Evolutionary conservation across 23 tunicate genomes (phyloP).

Genomic region (Halocynthia aurantium): DNA sequence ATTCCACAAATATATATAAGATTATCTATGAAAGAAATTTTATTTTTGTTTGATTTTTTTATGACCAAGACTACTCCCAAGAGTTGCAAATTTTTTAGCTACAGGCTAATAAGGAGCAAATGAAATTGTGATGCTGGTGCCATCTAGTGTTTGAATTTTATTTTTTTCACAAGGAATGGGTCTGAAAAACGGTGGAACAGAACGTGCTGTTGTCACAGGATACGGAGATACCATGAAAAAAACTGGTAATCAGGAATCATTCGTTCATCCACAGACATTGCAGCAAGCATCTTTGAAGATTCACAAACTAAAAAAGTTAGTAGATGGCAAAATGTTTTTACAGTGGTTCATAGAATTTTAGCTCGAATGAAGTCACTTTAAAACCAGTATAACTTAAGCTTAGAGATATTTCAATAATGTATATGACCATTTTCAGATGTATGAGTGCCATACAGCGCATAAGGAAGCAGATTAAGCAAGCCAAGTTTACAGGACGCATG

Average conservation of each 20-base stretch:
- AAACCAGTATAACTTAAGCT: too few species aligned
- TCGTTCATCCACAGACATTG: not conserved
- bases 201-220: not conserved
- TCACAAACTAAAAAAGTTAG: not conserved
- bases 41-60: too few species aligned
- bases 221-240: constrained; percentile 5
- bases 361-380: too few species aligned
- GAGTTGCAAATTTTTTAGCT: too few species aligned
- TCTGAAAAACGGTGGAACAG: too few species aligned
- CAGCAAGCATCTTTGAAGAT: not conserved
- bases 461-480: not conserved
- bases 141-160: not conserved
- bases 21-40: too few species aligned
- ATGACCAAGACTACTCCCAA: too few species aligned
- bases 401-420: not conserved
- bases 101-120: too few species aligned
- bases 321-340: not conserved
- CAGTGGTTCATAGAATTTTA: not conserved
- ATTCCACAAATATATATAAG: not conserved
- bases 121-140: too few species aligned
- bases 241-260: not conserved
- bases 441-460: not conserved
- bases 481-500: not conserved
- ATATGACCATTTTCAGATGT: not conserved
- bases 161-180: not conserved